Percentiles rank a stretch among this genome's conserved stretches.
phyloP scores from a whole-genome alignment of 2,113 vertebrate genomes.

The Desmodus rotundus region DNA sequence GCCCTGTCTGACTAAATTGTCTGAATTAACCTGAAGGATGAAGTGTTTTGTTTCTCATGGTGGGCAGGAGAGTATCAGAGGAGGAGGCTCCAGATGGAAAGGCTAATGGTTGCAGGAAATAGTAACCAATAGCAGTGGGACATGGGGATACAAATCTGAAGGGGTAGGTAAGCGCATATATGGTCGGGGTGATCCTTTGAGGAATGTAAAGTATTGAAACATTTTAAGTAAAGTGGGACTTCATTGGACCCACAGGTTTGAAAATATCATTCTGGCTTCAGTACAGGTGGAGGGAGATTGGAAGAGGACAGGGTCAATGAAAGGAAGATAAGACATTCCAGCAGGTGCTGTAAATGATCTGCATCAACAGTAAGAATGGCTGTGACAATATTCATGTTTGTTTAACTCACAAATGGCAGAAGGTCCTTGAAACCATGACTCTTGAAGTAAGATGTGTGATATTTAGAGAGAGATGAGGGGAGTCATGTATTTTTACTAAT shows the following conservation, averaged over 20 bases:
- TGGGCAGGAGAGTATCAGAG: neutral
- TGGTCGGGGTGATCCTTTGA: neutral
- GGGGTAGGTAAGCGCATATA: neutral
- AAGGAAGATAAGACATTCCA: neutral
- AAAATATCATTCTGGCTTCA: neutral
- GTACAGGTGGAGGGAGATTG: neutral
- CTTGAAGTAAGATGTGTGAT: neutral
- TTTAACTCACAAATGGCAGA: neutral
- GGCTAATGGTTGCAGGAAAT: neutral
- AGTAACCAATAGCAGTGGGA: neutral
- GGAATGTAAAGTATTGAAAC: neutral
- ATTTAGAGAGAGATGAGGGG: neutral
- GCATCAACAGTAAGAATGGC: neutral
- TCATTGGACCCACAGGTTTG: neutral
- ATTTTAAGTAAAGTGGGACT: neutral
- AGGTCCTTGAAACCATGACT: neutral
- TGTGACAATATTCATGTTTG: neutral
- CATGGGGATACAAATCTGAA: neutral
- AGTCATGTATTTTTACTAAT: neutral
- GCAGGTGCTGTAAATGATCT: neutral
- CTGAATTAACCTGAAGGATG: neutral
- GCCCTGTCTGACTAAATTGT: neutral
- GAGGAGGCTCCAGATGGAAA: neutral
- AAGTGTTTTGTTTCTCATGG: neutral
- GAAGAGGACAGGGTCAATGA: neutral